Evolutionary conservation across 2,888 invertebrate species (phyloP), one percentile per base, ranked within the genome.

Genomic region (Phyllotreta striolata): DNA sequence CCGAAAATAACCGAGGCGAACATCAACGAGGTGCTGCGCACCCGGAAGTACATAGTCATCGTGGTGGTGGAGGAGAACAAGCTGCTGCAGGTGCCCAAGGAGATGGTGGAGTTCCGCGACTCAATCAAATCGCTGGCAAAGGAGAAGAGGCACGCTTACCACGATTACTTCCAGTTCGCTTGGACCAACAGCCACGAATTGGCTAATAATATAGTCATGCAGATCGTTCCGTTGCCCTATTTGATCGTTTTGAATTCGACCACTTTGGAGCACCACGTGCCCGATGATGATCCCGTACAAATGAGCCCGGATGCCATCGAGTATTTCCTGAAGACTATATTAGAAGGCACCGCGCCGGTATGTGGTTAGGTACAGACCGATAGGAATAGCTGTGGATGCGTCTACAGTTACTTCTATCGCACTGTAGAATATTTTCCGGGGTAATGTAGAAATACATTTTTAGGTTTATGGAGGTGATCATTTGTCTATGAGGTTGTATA

Each of bases 151-250:
- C 87, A 90, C 41, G 90, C 91, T 69, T 93, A 92, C 73, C 94
- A 95, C 77, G 86, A 87, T 80, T 82, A 86, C 71, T 95, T 81
- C 61, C 97, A 98, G 82, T 98, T 98, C 84, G 96, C 96, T 41
- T 98, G 97, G 97, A 89, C 95, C 80, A 95, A 93, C 0, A 91
- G 89, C 69, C 90, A 93, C 2, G 94, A 95, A 59, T 84, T 98
- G 68, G 95, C 95, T 8, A 97, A 96, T 83, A 94, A 92, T 61
- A 95, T 98, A 75, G 95, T 94, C 8, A 93, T 98, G 92, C 89
- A 69, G 55, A 62, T 71, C 39, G 59, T 75, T 46, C 63, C 73
- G 2, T 59, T 75, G 44, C 75, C 75, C 0, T 70, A 72, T 67
- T 66, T 75, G 89, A 83, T 98, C 58, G 95, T 98, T 0, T 87